A percentile compares a stretch with the other conserved stretches of the same genome.
These are phyloP conservation scores for Drosophila testacea DNA, from an alignment of 2,888 invertebrate species.

Conservation along the genomic window DNA sequence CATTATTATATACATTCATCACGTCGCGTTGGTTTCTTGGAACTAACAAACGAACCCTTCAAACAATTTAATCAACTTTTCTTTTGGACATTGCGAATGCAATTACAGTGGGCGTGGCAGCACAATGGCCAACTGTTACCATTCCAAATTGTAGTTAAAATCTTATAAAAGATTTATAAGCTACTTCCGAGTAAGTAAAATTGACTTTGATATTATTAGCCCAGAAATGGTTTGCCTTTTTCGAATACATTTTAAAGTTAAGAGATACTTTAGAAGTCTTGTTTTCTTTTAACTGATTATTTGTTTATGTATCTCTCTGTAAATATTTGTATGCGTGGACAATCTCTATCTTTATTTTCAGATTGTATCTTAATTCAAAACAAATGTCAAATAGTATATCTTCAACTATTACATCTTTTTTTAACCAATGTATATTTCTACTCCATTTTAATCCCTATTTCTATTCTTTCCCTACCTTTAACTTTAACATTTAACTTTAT, in stretches of 20 bases:
- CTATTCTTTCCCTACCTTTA: not conserved
- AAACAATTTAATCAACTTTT: constrained; percentile 25
- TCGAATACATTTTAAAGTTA: not conserved
- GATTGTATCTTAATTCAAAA: not conserved
- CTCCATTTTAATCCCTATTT: not conserved
- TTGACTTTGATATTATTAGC: not conserved
- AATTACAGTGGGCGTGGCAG: constrained; percentile 31
- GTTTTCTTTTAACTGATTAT: too few species aligned
- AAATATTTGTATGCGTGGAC: too few species aligned
- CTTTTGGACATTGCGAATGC: constrained; percentile 11
- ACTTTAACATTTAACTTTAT: not conserved
- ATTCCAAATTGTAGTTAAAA: constrained; percentile 1
- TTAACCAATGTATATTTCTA: too few species aligned
- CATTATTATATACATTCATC: constrained; percentile 26
- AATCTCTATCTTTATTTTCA: too few species aligned
- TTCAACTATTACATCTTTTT: too few species aligned
- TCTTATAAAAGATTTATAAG: constrained; percentile 3
- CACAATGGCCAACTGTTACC: not conserved
- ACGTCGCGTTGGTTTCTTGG: constrained; percentile 1
- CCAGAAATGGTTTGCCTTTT: not conserved
- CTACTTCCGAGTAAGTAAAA: not conserved
- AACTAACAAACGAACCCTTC: constrained; percentile 26
- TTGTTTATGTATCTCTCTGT: too few species aligned
- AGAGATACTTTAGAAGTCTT: not conserved
- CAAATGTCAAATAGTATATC: not conserved